Evolutionary conservation across 1,140 invertebrate genomes (phyloP).

Genomic region (Pogonomyrmex californicus): DNA sequence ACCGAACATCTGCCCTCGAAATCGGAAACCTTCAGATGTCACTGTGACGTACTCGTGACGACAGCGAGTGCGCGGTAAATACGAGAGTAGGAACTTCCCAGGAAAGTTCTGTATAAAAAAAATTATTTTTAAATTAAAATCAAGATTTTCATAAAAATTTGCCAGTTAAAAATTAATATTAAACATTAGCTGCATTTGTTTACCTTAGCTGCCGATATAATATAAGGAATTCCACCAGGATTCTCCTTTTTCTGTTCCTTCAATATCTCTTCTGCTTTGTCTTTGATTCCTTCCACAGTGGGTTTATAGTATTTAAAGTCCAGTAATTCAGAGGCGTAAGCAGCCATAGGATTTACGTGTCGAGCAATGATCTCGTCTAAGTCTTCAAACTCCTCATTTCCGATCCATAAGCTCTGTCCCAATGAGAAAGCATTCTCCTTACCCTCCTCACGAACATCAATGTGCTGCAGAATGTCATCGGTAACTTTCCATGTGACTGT

Average conservation of each 20-base stretch:
- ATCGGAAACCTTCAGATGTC: constrained; percentile 96
- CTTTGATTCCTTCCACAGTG: constrained; percentile 90
- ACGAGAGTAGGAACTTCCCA: constrained; percentile 98
- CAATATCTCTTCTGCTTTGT: constrained; percentile 95
- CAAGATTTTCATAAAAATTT: not conserved
- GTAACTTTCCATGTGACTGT: constrained; percentile 99
- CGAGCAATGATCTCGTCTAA: constrained; percentile 99
- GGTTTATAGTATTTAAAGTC: constrained; percentile 96
- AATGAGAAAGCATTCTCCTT: constrained; percentile 99
- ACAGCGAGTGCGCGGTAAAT: constrained; percentile 94
- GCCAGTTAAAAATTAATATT: not conserved
- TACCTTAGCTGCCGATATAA: constrained; percentile 94
- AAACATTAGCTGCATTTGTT: constrained; percentile 26
- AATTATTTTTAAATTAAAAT: constrained; percentile 21
- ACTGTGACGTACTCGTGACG: constrained; percentile 97
- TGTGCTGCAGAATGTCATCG: constrained; percentile 97
- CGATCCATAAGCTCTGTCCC: constrained; percentile 95
- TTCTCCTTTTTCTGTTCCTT: constrained; percentile 95
- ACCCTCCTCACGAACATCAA: constrained; percentile 97
- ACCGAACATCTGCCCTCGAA: constrained; percentile 95
- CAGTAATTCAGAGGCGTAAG: constrained; percentile 95
- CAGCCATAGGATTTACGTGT: constrained; percentile 98
- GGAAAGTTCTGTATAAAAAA: constrained; percentile 91
- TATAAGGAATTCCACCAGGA: constrained; percentile 96
- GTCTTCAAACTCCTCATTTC: constrained; percentile 98